Evolutionary conservation across 1,140 invertebrate species (phyloP), one percentile per base, ranked within the genome.

Genomic region (Dendrolimus kikuchii): DNA sequence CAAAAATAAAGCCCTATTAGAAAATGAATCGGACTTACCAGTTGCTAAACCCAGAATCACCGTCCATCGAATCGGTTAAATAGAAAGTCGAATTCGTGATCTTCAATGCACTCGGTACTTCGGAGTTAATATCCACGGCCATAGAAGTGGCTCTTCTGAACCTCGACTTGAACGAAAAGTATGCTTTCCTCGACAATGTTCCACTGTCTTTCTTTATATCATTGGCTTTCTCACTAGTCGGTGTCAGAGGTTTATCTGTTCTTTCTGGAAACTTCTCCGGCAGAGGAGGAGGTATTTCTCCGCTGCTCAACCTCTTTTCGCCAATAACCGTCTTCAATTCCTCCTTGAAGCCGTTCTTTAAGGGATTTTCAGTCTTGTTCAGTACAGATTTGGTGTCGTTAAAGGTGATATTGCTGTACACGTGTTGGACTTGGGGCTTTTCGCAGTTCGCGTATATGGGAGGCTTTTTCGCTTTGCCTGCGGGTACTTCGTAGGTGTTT

Each of bases 11-110:
- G 23, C 23, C 23, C 23, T 23, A 23, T 23, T 23, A 23, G 23
- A 23, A 23, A 23, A 23, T 23, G 23, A 23, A 3, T 23, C n/a
- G 23, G 23, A 23, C 84, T 69, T 60, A 80, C 81, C 75, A 87
- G 51, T 86, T 83, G 52, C 86, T 89, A 59, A 89, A 89, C 37
- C 88, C 89, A 2, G 88, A 89, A 63, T 91, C 90, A 4, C 90
- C 77, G 66, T 91, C 88, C 56, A 90, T 90, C 2, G 88, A 88
- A 51, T 91, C 90, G 49, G 90, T 90, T 48, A 92, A 73, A 69
- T 92, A 92, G 69, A 92, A 92, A 2, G 90, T 92, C 45, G 91
- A 92, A 42, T 91, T 90, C 0, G 88, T 89, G 60, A 81, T 83
- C 77, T 80, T 90, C 63, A 74, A 71, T 57, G 71, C 79, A 60